Base-by-base conservation (phyloP, 2,113 vertebrate species). In the Cervus canadensis region DNA sequence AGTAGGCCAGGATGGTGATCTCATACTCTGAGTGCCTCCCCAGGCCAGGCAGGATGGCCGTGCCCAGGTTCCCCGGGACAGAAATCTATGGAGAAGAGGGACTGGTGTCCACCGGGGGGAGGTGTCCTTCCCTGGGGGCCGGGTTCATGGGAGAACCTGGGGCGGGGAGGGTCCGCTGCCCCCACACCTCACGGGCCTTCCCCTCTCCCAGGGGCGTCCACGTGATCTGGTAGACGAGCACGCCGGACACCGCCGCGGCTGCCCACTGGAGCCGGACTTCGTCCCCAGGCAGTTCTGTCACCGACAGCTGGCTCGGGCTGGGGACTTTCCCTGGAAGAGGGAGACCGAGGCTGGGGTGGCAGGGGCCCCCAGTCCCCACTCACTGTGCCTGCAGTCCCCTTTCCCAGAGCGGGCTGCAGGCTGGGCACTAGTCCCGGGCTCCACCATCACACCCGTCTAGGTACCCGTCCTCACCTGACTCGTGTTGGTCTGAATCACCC, bases 1-100 rank as follows among this genome's bases (percentile, higher is more conserved):
- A 99, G 36, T 99, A 99, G 0, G 99, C 99, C 92, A 99, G 99
- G 95, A 99, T 98, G 50, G 99, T 99, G 94, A 99, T 99, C 97
- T 99, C 99, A 87, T 99, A 99, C 86, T 99, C 99, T 0, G 98
- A 98, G 89, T 99, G 99, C 78, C 99, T 99, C 97, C 99, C 99
- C 98, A 99, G 98, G 5, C 98, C 99, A 26, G 99, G 98, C 97
- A 99, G 98, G 81, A 99, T 52, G 0, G 99, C 99, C 0, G 98
- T 98, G 4, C 98, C 98, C 84, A 99, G 98, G 2, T 98, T 98
- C 12, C 99, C 99, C 59, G 99, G 97, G 0, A 99, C 97, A 6
- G 98, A 99, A 94, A 99, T 98, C 99, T 99, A 96, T 23, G 40
- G 67, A 7, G 11, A 54, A 83, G 3, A 96, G 88, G 40, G 95